Base-by-base conservation (phyloP, 2,888 invertebrate genomes). In the Lasioglossum marginatum region DNA sequence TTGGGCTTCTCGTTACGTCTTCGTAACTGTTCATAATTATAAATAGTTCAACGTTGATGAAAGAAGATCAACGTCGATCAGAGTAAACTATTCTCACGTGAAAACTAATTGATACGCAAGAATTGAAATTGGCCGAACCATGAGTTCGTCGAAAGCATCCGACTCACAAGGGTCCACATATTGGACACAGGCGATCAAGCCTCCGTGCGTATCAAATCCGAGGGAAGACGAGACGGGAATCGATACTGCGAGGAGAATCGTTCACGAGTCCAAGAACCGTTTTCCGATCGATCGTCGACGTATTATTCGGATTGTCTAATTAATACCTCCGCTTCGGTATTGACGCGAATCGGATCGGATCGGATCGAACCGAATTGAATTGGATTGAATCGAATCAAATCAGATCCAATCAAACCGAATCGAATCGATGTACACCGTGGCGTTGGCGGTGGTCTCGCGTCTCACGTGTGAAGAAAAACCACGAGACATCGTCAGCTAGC, bases 391-490 rank as follows among this genome's bases (percentile, higher is more conserved):
- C 87, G 79, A 87, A 63, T 63, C 63, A 16, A 63, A 63, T 60
- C 3, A 3, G 1, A 60, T 60, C 2, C 2, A 52, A 74, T 45
- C 19, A 12, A 14, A 81, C n/a, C 31, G 73, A 70, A 40, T 60
- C 37, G 71, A 71, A 85, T 82, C 90, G 81, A 90, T 72, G 45
- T 87, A 79, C 78, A 88, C 85, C 88, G 89, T 85, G 85, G 83
- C 70, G 68, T 12, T 68, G 12, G 37, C n/a, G 23, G 31, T 31
- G 19, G 66, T 37, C 19, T 37, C 10, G 66, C 10, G 66, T 68
- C 12, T 37, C 23, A 40, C 37, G 40, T 23, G 34, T 63, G 31
- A 16, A 63, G 31, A 63, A 63, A 6, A 31, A 60, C 31, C 63
- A 63, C 63, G 63, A 14, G 63, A 31, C 31, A 31, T 63, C 63